Conservation (phyloP, 2,797 vertebrate species). For the Toxotes lorentzi region DNA sequence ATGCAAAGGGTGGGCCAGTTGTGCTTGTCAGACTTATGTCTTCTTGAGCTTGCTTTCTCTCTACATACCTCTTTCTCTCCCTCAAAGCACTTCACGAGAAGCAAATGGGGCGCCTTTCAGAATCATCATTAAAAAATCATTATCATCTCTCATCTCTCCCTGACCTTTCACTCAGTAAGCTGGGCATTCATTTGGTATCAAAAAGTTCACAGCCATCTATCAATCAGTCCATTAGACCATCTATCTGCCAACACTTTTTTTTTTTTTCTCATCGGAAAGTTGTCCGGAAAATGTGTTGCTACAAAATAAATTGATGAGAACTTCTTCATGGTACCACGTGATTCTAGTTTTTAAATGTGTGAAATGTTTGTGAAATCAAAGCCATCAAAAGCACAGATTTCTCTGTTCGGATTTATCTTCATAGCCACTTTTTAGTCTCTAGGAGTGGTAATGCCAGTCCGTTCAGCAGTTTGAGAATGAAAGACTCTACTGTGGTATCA, state of each 20-base stretch:
- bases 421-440: background rate
- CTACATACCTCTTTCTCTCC: conserved; percentile 15
- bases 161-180: conserved; percentile 82
- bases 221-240: conserved; percentile 68
- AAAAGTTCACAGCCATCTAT: conserved; percentile 69
- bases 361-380: background rate
- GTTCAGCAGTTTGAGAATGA: background rate
- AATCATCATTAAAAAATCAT: conserved; percentile 84
- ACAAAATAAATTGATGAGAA: background rate
- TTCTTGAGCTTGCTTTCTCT: conserved; percentile 15
- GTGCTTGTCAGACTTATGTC: conserved; percentile 32
- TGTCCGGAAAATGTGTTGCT: background rate
- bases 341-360: background rate
- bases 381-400: background rate
- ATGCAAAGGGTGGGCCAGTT: conserved; percentile 17
- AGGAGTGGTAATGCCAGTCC: background rate
- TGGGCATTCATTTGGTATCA: conserved; percentile 60
- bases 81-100: conserved; percentile 54
- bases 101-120: conserved; percentile 77
- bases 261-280: background rate
- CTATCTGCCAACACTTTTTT: conserved; percentile 24
- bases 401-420: background rate
- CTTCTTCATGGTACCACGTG: background rate
- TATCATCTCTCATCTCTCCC: conserved; percentile 75
- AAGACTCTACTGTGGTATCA: background rate